phyloP scores from a whole-genome alignment of 1,140 invertebrate genomes.

The Potamilus streckersoni region DNA sequence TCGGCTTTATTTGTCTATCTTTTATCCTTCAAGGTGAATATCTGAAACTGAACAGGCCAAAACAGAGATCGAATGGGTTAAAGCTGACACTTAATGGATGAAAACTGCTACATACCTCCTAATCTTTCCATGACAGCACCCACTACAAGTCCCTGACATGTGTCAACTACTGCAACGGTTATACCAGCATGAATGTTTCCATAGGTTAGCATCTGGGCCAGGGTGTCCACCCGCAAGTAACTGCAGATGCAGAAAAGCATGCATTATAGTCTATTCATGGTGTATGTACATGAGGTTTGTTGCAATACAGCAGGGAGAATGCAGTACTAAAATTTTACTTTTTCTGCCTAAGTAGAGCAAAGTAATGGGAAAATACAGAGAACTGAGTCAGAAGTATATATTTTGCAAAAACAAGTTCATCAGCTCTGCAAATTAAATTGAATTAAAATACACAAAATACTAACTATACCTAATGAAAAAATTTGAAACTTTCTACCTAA shows the following conservation, averaged over 20 bases:
- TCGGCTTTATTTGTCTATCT: no score
- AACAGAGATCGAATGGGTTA: not conserved
- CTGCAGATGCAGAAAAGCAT: constrained; percentile 45
- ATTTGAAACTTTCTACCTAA: constrained; percentile 18
- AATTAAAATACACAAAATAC: not conserved
- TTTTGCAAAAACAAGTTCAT: no score
- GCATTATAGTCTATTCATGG: no score
- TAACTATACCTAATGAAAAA: not conserved
- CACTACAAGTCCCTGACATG: constrained; percentile 83
- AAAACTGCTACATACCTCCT: constrained; percentile 41
- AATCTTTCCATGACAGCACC: constrained; percentile 79
- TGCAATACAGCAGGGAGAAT: no score
- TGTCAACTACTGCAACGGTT: constrained; percentile 87
- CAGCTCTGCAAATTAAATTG: not conserved
- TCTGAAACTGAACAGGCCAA: not conserved
- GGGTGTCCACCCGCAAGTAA: constrained; percentile 82
- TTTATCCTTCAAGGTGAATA: not conserved
- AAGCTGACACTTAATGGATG: not conserved
- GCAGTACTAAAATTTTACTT: no score
- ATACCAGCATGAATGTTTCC: constrained; percentile 83
- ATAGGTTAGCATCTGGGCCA: constrained; percentile 87
- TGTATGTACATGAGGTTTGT: no score
- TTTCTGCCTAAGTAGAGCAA: no score
- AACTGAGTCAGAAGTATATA: no score
- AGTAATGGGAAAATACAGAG: no score